Evolutionary conservation across 30 jellyfish, hydroid and myxozoan genomes (phyloP).

Genomic region (Catostylus mosaicus): DNA sequence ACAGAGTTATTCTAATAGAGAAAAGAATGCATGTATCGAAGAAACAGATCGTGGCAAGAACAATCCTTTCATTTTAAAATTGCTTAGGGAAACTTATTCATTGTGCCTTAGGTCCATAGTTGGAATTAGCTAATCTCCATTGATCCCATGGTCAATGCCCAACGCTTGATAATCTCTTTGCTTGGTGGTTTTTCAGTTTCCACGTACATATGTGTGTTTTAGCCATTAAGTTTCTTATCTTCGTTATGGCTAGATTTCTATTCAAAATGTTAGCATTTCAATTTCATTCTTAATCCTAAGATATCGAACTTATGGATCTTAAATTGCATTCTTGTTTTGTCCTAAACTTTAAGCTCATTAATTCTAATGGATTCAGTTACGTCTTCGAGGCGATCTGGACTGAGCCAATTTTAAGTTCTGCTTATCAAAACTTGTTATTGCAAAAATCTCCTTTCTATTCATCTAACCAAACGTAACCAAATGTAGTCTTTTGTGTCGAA

Average conservation of each 20-base stretch:
- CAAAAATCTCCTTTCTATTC: not conserved
- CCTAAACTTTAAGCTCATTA: not conserved
- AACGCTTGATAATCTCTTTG: not conserved
- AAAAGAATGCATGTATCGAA: too few species aligned
- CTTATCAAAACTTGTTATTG: conserved; percentile 6
- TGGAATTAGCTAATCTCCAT: not conserved
- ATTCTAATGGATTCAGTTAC: not conserved
- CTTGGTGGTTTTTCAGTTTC: conserved; percentile 5
- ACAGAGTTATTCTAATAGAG: too few species aligned
- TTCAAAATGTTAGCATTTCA: conserved; percentile 9
- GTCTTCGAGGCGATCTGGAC: conserved; percentile 1
- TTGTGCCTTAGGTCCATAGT: conserved; percentile 6
- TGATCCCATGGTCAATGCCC: not conserved
- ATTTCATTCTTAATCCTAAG: not conserved
- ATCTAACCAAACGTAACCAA: too few species aligned
- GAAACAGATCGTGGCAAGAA: too few species aligned
- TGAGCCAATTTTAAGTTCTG: conserved; percentile 1
- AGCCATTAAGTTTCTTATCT: conserved; percentile 14
- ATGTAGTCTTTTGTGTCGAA: too few species aligned
- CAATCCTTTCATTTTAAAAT: too few species aligned
- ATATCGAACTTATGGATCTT: conserved; percentile 4
- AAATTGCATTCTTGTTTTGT: conserved; percentile 3
- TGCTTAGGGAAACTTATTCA: too few species aligned
- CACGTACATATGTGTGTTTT: not conserved
- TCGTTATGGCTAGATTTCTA: not conserved